Percentiles rank a stretch among this genome's conserved stretches.
Evolutionary conservation across 35 echinoderm and acorn worm species (phyloP).

Genomic region (Chiridota heheva): DNA sequence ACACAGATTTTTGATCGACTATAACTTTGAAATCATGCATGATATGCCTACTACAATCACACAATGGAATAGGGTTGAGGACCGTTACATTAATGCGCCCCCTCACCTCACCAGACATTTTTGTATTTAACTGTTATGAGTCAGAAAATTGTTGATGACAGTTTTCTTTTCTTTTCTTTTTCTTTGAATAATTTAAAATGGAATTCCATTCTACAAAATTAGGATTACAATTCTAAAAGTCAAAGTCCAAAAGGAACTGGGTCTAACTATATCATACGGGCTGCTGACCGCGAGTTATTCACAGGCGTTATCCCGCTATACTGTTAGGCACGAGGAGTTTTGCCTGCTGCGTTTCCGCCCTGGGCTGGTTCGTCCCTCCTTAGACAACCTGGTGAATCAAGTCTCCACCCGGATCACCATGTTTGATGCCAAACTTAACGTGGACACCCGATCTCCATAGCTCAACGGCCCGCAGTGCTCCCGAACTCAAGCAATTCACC

Average conservation of each 20-base stretch:
- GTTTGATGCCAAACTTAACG: slow-evolving; percentile 92
- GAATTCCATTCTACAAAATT: no score
- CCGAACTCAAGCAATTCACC: slow-evolving; percentile 85
- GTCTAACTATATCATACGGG: slow-evolving; percentile 79
- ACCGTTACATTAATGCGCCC: no score
- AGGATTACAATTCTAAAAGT: not conserved
- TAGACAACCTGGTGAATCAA: slow-evolving; percentile 87
- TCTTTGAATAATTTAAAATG: no score
- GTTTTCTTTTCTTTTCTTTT: no score
- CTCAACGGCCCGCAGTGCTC: slow-evolving; percentile 81
- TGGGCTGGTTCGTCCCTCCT: slow-evolving; percentile 98
- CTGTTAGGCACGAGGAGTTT: slow-evolving; percentile 97
- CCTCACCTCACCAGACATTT: no score
- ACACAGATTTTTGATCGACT: no score
- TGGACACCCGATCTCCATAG: slow-evolving; percentile 99
- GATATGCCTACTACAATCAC: no score
- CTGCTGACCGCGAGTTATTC: slow-evolving; percentile 85
- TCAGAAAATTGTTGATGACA: no score
- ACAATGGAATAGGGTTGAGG: no score
- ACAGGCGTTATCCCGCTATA: slow-evolving; percentile 97
- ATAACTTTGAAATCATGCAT: no score
- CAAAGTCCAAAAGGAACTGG: slow-evolving; percentile 37
- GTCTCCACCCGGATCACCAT: slow-evolving; percentile 79
- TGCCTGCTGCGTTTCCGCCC: slow-evolving; percentile 99
- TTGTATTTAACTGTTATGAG: no score